Evolutionary conservation across 2,888 invertebrate species (phyloP).

Genomic region (Dasypogon diadema): DNA sequence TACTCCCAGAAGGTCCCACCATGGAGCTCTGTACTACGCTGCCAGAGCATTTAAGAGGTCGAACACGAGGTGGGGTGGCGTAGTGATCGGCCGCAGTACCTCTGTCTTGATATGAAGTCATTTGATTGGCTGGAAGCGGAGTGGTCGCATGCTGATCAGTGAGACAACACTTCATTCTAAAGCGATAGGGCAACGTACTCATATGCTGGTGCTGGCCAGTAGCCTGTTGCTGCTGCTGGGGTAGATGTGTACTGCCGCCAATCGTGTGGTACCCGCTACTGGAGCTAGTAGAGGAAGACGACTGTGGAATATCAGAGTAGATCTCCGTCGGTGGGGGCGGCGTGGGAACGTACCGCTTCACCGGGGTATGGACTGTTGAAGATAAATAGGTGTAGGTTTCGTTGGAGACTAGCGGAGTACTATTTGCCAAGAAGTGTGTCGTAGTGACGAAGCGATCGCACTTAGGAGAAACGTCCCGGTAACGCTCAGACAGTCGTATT

Average conservation of each 20-base stretch:
- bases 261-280: constrained; percentile 55
- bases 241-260: constrained; percentile 47
- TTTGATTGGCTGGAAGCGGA: constrained; percentile 3
- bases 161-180: constrained; percentile 66
- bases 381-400: constrained; percentile 66
- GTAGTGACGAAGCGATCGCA: constrained; percentile 61
- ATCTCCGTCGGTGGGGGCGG: constrained; percentile 65
- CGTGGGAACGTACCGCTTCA: constrained; percentile 68
- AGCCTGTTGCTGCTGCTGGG: constrained; percentile 56
- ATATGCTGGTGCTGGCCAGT: constrained; percentile 56
- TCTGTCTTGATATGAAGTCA: constrained; percentile 56
- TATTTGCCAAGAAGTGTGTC: constrained; percentile 61
- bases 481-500: constrained; percentile 64
- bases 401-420: constrained; percentile 62
- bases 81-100: constrained; percentile 60
- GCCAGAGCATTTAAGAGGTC: constrained; percentile 56
- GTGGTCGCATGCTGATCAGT: constrained; percentile 56
- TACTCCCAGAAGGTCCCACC: background rate
- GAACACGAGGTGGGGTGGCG: constrained; percentile 61
- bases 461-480: constrained; percentile 62
- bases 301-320: constrained; percentile 59
- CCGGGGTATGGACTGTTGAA: constrained; percentile 68
- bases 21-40: constrained; percentile 2
- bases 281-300: constrained; percentile 57
- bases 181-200: constrained; percentile 63